Conservation (phyloP, 1,140 invertebrate species). For the Cephus cinctus region DNA sequence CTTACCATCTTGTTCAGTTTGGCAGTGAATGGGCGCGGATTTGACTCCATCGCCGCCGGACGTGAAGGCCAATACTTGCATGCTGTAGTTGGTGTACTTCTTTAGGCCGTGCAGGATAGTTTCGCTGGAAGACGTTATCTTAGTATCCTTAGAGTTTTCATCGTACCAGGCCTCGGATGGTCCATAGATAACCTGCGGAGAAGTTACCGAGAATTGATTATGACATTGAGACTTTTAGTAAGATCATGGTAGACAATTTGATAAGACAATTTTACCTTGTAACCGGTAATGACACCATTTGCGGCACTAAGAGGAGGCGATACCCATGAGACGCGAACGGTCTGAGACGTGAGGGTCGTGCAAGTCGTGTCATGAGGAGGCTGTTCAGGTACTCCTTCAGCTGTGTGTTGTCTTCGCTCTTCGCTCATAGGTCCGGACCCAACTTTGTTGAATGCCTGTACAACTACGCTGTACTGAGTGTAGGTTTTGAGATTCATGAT, state of each 20-base stretch:
- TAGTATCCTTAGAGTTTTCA: slow-evolving; percentile 87
- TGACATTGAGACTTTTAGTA: background rate
- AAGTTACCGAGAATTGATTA: background rate
- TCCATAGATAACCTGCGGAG: slow-evolving; percentile 77
- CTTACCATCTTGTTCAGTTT: slow-evolving; percentile 93
- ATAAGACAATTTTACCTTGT: slow-evolving; percentile 62
- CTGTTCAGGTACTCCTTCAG: slow-evolving; percentile 90
- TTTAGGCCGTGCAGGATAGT: slow-evolving; percentile 89
- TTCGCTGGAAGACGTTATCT: slow-evolving; percentile 88
- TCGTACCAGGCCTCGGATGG: slow-evolving; percentile 91
- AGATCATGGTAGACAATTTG: background rate
- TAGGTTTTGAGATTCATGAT: slow-evolving; percentile 85
- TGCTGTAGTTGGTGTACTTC: slow-evolving; percentile 96
- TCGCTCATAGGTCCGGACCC: slow-evolving; percentile 88
- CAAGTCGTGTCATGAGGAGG: slow-evolving; percentile 89
- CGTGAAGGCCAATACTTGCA: slow-evolving; percentile 93
- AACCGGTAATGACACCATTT: slow-evolving; percentile 94
- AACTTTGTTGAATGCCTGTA: slow-evolving; percentile 93
- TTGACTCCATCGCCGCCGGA: slow-evolving; percentile 94
- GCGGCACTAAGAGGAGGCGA: slow-evolving; percentile 86
- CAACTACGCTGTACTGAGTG: slow-evolving; percentile 92
- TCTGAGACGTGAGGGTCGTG: slow-evolving; percentile 89
- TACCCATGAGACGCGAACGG: slow-evolving; percentile 90
- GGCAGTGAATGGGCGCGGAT: slow-evolving; percentile 86
- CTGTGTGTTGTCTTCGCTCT: slow-evolving; percentile 86